These are phyloP conservation scores for Eptesicus fuscus DNA, from an alignment of 2,113 vertebrate species.

Conservation along the genomic window DNA sequence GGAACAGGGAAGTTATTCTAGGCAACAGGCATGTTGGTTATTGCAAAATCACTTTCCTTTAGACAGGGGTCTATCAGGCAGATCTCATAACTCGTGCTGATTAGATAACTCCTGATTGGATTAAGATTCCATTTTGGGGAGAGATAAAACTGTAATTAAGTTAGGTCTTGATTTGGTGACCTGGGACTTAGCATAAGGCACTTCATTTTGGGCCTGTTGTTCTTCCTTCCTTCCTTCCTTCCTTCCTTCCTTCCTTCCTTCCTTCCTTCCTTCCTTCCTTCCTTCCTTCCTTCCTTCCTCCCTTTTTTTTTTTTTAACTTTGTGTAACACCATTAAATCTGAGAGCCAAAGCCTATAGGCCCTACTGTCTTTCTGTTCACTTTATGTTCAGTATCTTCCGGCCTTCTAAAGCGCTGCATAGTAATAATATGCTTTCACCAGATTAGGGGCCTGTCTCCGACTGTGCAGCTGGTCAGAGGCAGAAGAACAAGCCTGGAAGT, in stretches of 20 bases:
- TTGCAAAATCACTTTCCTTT: background rate
- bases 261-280: too few species aligned
- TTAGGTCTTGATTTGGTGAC: background rate
- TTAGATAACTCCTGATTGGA: background rate
- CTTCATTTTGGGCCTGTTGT: background rate
- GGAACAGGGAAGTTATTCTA: background rate
- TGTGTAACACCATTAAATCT: background rate
- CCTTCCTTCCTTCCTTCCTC: background rate
- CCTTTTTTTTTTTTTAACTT: background rate
- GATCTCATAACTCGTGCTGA: background rate
- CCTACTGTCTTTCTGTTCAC: background rate
- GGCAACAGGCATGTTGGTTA: background rate
- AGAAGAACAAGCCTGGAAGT: background rate
- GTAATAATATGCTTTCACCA: background rate
- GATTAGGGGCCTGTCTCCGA: background rate
- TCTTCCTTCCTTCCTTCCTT: too few species aligned
- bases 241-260: too few species aligned
- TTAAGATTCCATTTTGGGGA: background rate
- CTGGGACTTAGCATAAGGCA: background rate
- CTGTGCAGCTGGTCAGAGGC: background rate
- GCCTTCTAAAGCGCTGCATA: background rate
- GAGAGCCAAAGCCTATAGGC: background rate
- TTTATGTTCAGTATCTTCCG: background rate
- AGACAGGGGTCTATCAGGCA: background rate
- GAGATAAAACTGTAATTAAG: background rate